Base-by-base conservation (phyloP, 2,888 invertebrate genomes). In the Amphimallon solstitiale region DNA sequence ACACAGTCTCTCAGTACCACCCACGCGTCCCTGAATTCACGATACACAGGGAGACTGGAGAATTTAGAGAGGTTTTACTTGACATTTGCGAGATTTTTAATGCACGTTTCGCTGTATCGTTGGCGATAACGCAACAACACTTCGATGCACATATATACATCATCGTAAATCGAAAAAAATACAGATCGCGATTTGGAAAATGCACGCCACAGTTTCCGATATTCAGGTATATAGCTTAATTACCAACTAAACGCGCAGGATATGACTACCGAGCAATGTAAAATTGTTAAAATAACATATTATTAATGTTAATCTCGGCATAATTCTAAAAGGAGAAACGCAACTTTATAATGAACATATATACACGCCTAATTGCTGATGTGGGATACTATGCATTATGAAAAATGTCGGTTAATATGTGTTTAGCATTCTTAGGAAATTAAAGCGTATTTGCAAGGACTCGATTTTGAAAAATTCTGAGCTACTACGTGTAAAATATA, bases 1-100 rank as follows among this genome's bases (percentile, higher is more conserved):
- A 67, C 63, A 68, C 60, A 67, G 60, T 66, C 64, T 15, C 15
- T 15, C 14, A 14, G 52, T 21, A 14, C 56, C 56, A 56, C 56
- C 56, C 35, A 56, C 56, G 14, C 40, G 21, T 6, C 21, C 40
- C 21, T 12, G 56, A 56, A 56, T 56, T 17, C 40, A 19, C 52
- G 52, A 29, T 9, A 29, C 23, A 23, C 29, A 29, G 29, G 29
- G 29, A 2, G 29, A 29, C 29, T 29, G 23, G 40, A 15, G 56
- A 43, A 56, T 40, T 38, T 40, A 56, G 40, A 40, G 40, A 56
- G 56, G 40, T 14, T 38, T 56, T 9, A 23, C 56, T 56, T 56
- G 56, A 56, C 56, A 56, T 56, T 52, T 40, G 51, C 56, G 34
- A 34, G n/a, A 17, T 51, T 51, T 51, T 43, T 14, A 23, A 21